Evolutionary conservation across 2,113 vertebrate species (phyloP), one percentile per base, ranked within the genome.

Genomic region (Oxyura jamaicensis): DNA sequence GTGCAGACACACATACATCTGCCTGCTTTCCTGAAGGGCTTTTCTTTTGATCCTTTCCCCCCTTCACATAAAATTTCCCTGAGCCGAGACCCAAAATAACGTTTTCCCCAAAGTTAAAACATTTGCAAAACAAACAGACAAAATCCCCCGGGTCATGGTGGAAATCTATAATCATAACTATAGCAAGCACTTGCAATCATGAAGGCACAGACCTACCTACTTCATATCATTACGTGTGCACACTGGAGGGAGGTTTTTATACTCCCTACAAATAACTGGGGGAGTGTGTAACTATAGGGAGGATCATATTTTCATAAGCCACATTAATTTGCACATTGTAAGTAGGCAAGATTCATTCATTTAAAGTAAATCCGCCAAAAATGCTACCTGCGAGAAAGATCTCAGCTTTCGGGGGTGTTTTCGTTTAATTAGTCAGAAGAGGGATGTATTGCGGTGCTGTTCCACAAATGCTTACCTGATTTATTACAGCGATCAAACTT

Each of bases 91-190:
- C 55, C 82, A 79, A 78, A 94, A 95, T 95, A 94, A 90, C 77
- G 14, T 96, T 91, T 95, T 82, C 91, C 90, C 86, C 93, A 69
- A 91, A 97, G 83, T 96, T 92, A 55, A 2, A 88, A 36, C 69
- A 21, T 92, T 77, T 84, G 20, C 13, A 12, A 50, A 92, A 62
- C 53, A 92, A 94, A n/a, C 79, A 72, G 83, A 62, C 91, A 89
- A 44, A 83, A 67, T 50, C 83, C 92, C 74, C 41, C 4, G 0
- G 8, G 65, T 69, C 42, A 4, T 28, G 17, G 44, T 23, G 80
- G 76, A 56, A 80, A 80, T 80, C 52, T 63, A 0, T 66, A 53
- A 28, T 52, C 4, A 2, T 55, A 86, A 28, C 88, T 68, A 20
- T 28, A 68, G 77, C 10, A 6, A 78, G 71, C 0, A 14, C 56